A percentile compares a stretch with the other conserved stretches of the same genome.
Evolutionary conservation across 1,140 invertebrate species (phyloP).

Genomic region (Goniozus legneri): DNA sequence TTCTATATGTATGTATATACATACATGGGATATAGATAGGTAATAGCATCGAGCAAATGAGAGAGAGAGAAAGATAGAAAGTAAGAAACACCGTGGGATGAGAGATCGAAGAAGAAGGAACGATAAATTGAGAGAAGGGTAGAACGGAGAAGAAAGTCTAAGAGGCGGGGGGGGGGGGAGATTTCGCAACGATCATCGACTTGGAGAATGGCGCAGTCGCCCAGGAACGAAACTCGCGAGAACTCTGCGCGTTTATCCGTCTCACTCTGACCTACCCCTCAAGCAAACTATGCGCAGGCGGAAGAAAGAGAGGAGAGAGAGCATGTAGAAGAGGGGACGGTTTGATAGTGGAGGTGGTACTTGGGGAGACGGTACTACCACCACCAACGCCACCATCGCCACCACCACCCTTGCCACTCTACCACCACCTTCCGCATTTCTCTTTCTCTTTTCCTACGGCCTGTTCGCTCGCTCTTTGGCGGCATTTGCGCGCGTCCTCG

Average conservation of each 20-base stretch:
- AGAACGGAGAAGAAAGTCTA: slow-evolving; percentile 3
- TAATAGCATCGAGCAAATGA: no score
- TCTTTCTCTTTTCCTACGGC: not conserved
- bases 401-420: not conserved
- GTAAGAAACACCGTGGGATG: no score
- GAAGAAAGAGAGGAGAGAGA: no score
- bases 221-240: slow-evolving; percentile 13
- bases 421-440: slow-evolving; percentile 2
- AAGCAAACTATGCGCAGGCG: no score
- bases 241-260: no score
- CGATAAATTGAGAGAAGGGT: no score
- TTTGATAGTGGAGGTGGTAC: no score
- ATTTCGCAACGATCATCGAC: slow-evolving; percentile 35
- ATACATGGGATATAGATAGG: no score
- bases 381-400: not conserved
- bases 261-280: not conserved
- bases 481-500: slow-evolving; percentile 9
- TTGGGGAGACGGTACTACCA: no score
- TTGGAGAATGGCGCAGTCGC: slow-evolving; percentile 26
- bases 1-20: not conserved
- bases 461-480: slow-evolving; percentile 5
- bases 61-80: no score
- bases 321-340: no score
- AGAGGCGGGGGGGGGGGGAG: slow-evolving; percentile 23
- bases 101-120: no score